Percentiles rank a stretch among this genome's conserved stretches.
Conservation (phyloP, 2,888 invertebrate species). For the Dryococelus australis region DNA sequence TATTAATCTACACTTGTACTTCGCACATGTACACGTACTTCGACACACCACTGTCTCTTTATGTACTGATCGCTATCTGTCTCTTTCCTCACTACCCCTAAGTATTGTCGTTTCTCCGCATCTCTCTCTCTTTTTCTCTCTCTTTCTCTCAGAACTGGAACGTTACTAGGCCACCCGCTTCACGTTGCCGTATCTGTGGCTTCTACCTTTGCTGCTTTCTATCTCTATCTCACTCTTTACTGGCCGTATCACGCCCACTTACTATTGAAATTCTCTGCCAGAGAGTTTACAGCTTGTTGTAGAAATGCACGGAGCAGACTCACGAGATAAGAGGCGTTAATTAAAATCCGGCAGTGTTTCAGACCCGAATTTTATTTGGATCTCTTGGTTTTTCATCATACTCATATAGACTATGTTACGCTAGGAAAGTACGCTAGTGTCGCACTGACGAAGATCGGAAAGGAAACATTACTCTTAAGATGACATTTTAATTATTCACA, state of each 20-base stretch:
- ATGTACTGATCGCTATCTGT: background rate
- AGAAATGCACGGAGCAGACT: background rate
- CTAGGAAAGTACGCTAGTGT: no score
- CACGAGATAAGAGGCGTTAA: background rate
- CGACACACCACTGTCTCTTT: background rate
- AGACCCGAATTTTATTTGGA: no score
- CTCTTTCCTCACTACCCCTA: background rate
- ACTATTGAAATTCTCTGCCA: background rate
- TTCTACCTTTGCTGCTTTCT: background rate
- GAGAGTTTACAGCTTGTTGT: background rate
- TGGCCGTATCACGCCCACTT: slow-evolving; percentile 2
- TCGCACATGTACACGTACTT: slow-evolving; percentile 4
- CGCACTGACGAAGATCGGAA: no score
- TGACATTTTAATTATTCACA: background rate
- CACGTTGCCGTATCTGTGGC: background rate
- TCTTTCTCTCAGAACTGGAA: background rate
- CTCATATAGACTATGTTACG: no score
- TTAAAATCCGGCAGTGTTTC: no score
- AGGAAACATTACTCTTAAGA: background rate
- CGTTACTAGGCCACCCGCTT: background rate
- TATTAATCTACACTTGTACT: background rate
- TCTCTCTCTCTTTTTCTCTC: background rate
- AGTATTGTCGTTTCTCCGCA: background rate
- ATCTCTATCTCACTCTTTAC: background rate
- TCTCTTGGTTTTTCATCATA: no score